Percentiles rank a stretch among this genome's conserved stretches.
phyloP scores from a whole-genome alignment of 1,140 invertebrate species.

The Goniozus legneri region DNA sequence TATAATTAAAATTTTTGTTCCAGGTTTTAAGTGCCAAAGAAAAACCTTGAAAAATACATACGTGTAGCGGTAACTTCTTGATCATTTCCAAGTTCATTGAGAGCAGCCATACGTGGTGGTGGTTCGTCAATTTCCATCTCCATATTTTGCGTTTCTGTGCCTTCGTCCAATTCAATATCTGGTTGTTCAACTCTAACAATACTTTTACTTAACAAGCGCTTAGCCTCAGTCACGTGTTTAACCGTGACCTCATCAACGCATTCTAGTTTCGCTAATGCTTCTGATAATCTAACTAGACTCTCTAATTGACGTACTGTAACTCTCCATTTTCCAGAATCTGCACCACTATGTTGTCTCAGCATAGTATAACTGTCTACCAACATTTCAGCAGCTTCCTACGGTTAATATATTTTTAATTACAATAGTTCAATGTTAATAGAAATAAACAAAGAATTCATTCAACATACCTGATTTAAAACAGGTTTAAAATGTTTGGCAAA shows the following conservation, averaged over 20 bases:
- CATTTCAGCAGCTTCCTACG: conserved; percentile 74
- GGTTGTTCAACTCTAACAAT: conserved; percentile 97
- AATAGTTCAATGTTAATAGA: not conserved
- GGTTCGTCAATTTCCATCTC: conserved; percentile 57
- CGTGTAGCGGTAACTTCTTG: conserved; percentile 20
- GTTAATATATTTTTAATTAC: conserved; percentile 1
- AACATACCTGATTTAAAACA: conserved; percentile 64
- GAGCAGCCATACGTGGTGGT: conserved; percentile 38
- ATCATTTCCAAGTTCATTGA: conserved; percentile 30
- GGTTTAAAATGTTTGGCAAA: conserved; percentile 97
- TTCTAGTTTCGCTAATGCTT: conserved; percentile 94
- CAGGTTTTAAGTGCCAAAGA: no score
- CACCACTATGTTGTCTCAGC: conserved; percentile 78
- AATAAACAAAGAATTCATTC: not conserved
- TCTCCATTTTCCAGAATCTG: conserved; percentile 75
- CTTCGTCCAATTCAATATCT: conserved; percentile 90
- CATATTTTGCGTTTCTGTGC: conserved; percentile 55
- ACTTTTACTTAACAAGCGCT: conserved; percentile 92
- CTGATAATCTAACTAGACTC: conserved; percentile 93
- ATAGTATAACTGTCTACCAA: conserved; percentile 88
- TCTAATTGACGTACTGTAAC: conserved; percentile 99
- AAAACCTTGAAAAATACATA: no score
- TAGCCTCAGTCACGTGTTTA: conserved; percentile 90
- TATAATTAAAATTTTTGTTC: no score
- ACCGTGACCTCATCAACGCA: conserved; percentile 84